Conservation (phyloP, 1,140 invertebrate species). For the Caerostris darwini region DNA sequence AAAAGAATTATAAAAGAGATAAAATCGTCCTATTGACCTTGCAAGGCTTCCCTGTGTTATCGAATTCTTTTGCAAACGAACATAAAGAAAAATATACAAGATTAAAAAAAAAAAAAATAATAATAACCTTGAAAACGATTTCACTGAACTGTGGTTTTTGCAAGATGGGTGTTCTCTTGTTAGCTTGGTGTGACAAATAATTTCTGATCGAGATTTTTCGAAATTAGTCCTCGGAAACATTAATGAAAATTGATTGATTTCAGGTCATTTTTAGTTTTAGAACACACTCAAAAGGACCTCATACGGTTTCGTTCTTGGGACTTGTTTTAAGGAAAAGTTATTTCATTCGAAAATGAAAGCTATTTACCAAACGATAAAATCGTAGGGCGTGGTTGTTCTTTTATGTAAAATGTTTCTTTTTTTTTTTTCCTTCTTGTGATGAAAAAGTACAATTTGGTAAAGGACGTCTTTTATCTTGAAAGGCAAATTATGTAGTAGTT, state of each 20-base stretch:
- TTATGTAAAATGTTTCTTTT: neutral
- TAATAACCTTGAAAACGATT: neutral
- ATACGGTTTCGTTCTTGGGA: neutral
- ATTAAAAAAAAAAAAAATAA: neutral
- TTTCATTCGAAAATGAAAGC: neutral
- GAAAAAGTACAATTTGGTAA: neutral
- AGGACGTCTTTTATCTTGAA: neutral
- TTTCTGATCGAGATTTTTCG: neutral
- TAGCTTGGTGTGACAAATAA: neutral
- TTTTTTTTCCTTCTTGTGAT: neutral
- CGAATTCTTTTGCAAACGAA: conserved; percentile 1
- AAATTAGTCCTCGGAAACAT: neutral
- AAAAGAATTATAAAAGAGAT: conserved; percentile 5
- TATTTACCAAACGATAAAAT: neutral
- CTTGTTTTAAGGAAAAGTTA: neutral
- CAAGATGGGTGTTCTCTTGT: neutral
- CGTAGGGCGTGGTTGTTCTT: neutral
- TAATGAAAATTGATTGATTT: neutral
- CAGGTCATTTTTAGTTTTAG: neutral
- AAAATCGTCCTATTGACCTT: conserved; percentile 15
- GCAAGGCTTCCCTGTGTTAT: neutral
- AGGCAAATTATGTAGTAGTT: neutral
- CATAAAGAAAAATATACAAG: neutral
- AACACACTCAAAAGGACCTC: neutral
- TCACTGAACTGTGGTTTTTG: neutral